A percentile compares a stretch with the other conserved stretches of the same genome.
phyloP scores from a whole-genome alignment of 2,797 vertebrate species.

The Schizothorax lantsangensis region DNA sequence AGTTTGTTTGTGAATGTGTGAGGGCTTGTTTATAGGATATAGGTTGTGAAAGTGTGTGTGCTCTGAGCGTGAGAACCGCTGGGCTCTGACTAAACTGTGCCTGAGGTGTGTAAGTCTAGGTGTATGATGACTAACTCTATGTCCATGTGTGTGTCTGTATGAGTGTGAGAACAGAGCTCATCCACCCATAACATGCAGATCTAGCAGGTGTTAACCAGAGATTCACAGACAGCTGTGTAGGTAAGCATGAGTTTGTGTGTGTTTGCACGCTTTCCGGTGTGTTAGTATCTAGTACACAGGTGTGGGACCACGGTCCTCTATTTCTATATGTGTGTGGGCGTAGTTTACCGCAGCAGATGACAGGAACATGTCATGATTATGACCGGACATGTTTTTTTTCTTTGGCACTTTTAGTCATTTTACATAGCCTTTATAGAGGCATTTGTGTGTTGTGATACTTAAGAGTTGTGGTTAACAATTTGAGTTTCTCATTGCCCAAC shows the following conservation, averaged over 20 bases:
- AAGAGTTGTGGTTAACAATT: not conserved
- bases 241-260: slow-evolving; percentile 12
- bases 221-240: slow-evolving; percentile 19
- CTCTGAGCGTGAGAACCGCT: slow-evolving; percentile 51
- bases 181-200: slow-evolving; percentile 9
- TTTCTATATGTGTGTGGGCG: not conserved
- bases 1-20: slow-evolving; percentile 23
- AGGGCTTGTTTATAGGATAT: slow-evolving; percentile 20
- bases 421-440: not conserved
- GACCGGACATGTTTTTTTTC: not conserved
- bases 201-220: slow-evolving; percentile 34
- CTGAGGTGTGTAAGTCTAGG: slow-evolving; percentile 40
- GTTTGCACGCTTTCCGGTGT: slow-evolving; percentile 40
- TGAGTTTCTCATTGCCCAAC: not conserved
- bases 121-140: slow-evolving; percentile 40
- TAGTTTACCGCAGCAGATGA: slow-evolving; percentile 21
- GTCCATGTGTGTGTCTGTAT: slow-evolving; percentile 27
- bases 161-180: slow-evolving; percentile 20
- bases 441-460: not conserved
- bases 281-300: slow-evolving; percentile 3
- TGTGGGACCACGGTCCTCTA: not conserved
- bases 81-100: slow-evolving; percentile 54
- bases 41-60: slow-evolving; percentile 2
- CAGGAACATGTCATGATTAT: not conserved
- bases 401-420: not conserved